Evolutionary conservation across 2,888 invertebrate species (phyloP).

Genomic region (Caenorhabditis sp.): DNA sequence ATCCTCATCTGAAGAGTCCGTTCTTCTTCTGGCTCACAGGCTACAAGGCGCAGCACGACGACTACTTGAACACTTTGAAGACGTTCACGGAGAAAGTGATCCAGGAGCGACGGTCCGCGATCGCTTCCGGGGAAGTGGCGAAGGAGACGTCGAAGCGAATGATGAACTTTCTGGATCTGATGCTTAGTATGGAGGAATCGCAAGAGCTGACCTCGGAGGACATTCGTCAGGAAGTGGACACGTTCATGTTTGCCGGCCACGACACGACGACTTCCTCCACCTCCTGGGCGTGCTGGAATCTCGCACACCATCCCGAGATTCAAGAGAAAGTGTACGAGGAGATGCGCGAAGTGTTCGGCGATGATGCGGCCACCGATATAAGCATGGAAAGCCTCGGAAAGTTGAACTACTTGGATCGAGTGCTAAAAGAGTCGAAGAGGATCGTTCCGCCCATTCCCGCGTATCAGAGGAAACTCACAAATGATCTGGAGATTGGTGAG

Average conservation of each 20-base stretch:
- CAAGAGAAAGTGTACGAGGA: constrained; percentile 74
- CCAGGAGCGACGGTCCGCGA: constrained; percentile 30
- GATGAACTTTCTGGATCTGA: constrained; percentile 81
- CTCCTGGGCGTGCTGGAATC: constrained; percentile 79
- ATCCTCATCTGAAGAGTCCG: constrained; percentile 34
- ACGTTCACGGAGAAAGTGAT: constrained; percentile 41
- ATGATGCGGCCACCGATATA: constrained; percentile 66
- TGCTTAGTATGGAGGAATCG: constrained; percentile 80
- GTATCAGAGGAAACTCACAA: constrained; percentile 71
- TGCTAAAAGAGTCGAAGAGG: constrained; percentile 75
- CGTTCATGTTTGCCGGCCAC: constrained; percentile 81
- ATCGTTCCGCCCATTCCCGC: constrained; percentile 74
- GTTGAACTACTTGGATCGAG: constrained; percentile 72
- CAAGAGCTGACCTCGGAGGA: constrained; percentile 79
- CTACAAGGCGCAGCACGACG: constrained; percentile 36
- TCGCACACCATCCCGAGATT: constrained; percentile 80
- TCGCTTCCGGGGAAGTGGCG: constrained; percentile 37
- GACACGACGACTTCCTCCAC: constrained; percentile 80
- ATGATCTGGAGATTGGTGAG: constrained; percentile 76
- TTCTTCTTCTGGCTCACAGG: constrained; percentile 42
- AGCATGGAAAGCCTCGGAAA: constrained; percentile 75
- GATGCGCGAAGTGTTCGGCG: constrained; percentile 62
- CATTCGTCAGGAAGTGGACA: constrained; percentile 80
- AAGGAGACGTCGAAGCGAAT: constrained; percentile 50
- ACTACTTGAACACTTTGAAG: constrained; percentile 37